Base-by-base conservation (phyloP, 2,113 vertebrate genomes). In the Motacilla alba region DNA sequence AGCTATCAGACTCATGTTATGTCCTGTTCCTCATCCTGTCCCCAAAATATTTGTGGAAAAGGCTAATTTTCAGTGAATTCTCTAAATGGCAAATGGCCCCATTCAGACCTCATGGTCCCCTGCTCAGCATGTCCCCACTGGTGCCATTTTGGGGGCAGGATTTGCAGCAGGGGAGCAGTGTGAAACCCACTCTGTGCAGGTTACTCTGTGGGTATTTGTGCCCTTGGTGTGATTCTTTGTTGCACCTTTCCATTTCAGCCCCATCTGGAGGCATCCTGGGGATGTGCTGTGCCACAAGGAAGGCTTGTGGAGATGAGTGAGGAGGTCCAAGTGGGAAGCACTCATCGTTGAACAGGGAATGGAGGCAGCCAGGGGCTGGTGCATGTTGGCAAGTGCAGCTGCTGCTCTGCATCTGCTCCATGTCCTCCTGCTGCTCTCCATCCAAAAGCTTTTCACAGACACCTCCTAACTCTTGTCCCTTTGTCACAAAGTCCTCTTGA, bases 201-300 rank as follows among this genome's bases (percentile, higher is more conserved):
- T 46, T 2, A 7, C n/a, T 0, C 1, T 24, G 16, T 3, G 80
- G 18, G 11, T 13, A 0, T 11, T 19, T 35, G 19, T 43, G 30
- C 44, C 7, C 5, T 39, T 26, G 19, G 6, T 15, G 27, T 20
- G 23, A 2, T 10, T 56, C 55, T 4, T 39, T 14, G 1, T 21
- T 44, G 31, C 47, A 44, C n/a, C 27, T 62, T 60, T 56, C 60
- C 6, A 2, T 62, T 80, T 28, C 82, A 56, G n/a, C 2, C 3
- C 14, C 13, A 1, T 49, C 31, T 76, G 46, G 64, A 74, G 72
- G 26, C 50, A 28, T 64, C 83, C 55, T 58, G 55, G 62, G 47
- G 18, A 26, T 47, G 59, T 46, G 28, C 68, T 80, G 23, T 7
- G 6, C 27, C 31, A 46, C 56, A 17, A 6, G 55, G 50, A 39